Evolutionary conservation across 2,888 invertebrate species (phyloP).

Genomic region (Orthosia gracilis): DNA sequence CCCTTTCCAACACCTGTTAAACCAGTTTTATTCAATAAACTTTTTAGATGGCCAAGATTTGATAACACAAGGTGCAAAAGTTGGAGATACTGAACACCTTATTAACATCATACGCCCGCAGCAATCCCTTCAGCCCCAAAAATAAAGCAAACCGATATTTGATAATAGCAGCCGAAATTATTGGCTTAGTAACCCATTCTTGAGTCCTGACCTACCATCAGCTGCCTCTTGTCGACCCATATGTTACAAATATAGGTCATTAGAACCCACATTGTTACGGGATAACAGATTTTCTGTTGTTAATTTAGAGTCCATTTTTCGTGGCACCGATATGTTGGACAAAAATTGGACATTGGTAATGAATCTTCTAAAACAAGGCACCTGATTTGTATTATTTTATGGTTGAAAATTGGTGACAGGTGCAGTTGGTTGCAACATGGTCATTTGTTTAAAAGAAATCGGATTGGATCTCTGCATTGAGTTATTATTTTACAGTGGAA

Average conservation of each 20-base stretch:
- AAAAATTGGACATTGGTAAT: slow-evolving; percentile 78
- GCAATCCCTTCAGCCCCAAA: slow-evolving; percentile 77
- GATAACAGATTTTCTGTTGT: slow-evolving; percentile 61
- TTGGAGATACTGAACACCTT: slow-evolving; percentile 82
- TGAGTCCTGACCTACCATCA: slow-evolving; percentile 86
- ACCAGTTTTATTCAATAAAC: slow-evolving; percentile 80
- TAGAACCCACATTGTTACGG: slow-evolving; percentile 66
- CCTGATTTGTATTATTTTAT: slow-evolving; percentile 82
- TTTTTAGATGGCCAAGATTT: slow-evolving; percentile 78
- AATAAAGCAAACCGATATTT: slow-evolving; percentile 86
- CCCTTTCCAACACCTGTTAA: slow-evolving; percentile 79
- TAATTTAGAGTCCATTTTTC: slow-evolving; percentile 63
- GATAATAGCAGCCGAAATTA: slow-evolving; percentile 86
- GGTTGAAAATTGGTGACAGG: slow-evolving; percentile 82
- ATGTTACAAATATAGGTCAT: slow-evolving; percentile 88
- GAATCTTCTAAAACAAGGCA: slow-evolving; percentile 81
- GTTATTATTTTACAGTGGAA: slow-evolving; percentile 79
- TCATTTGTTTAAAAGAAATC: slow-evolving; percentile 77
- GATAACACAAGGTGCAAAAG: slow-evolving; percentile 89
- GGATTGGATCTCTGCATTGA: slow-evolving; percentile 75
- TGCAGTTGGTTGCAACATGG: slow-evolving; percentile 74
- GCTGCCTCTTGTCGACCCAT: slow-evolving; percentile 84
- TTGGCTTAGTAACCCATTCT: slow-evolving; percentile 83
- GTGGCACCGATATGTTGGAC: slow-evolving; percentile 63
- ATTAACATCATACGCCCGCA: slow-evolving; percentile 81